Base-by-base conservation (phyloP, 2,888 invertebrate genomes). In the Xestia ashworthii region DNA sequence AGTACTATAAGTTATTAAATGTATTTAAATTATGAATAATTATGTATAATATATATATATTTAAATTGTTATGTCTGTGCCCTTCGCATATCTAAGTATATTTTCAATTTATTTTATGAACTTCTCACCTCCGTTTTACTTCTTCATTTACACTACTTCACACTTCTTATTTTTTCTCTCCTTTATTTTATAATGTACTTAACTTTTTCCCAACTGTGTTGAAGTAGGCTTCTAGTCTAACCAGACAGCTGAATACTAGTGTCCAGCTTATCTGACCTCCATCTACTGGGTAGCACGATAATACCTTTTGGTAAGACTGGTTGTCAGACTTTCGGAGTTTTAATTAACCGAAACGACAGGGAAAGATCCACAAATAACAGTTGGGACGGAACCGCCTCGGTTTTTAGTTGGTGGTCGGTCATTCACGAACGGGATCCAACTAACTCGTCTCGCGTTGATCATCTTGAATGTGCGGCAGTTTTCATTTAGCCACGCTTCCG, bases 31-130 rank as follows among this genome's bases (percentile, higher is more conserved):
- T n/a, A n/a, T n/a, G n/a, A n/a, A n/a, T n/a, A n/a, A n/a, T n/a
- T n/a, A n/a, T n/a, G n/a, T n/a, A n/a, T n/a, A n/a, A n/a, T n/a
- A n/a, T n/a, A n/a, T n/a, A n/a, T n/a, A n/a, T n/a, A n/a, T n/a
- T n/a, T n/a, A n/a, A n/a, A n/a, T n/a, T n/a, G n/a, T n/a, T n/a
- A n/a, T n/a, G n/a, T n/a, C n/a, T n/a, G 69, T 44, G 38, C 64
- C 53, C n/a, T 19, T 22, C 65, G 85, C 55, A 19, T 80, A 58
- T 55, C 53, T 65, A 12, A 68, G 38, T 73, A 64, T 55, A 53
- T 71, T 73, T 79, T 65, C 74, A 65, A 65, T 84, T 84, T 84
- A 84, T 78, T 72, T 82, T 78, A 82, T 71, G 53, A 78, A 74
- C 46, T 74, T 71, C 46, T 16, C 74, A 69, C 55, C 41, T 53